Evolutionary conservation across 1,140 invertebrate genomes (phyloP).

Genomic region (Anastrepha ludens): DNA sequence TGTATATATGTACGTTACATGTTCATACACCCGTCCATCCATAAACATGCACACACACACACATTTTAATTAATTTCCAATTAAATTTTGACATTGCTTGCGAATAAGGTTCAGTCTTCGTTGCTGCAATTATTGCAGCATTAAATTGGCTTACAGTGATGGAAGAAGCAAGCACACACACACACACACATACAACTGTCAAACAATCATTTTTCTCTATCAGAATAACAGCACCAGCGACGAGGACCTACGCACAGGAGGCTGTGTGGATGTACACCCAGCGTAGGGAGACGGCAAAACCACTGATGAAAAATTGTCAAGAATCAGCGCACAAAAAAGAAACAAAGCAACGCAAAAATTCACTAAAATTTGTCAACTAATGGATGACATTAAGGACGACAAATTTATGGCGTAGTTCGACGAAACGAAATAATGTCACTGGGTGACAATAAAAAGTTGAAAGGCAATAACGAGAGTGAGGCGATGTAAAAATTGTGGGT

Average conservation of each 20-base stretch:
- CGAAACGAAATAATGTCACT: neutral
- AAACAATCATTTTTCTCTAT: neutral
- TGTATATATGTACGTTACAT: too few relatives aligned
- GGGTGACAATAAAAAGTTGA: neutral
- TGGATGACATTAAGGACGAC: neutral
- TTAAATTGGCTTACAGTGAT: slow-evolving; percentile 43
- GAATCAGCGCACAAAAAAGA: neutral
- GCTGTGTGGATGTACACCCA: neutral
- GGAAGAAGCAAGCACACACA: neutral
- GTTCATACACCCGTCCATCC: too few relatives aligned
- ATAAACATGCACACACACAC: neutral
- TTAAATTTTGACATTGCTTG: slow-evolving; percentile 47
- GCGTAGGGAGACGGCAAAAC: neutral
- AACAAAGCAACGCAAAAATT: neutral
- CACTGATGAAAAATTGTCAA: neutral
- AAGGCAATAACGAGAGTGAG: neutral
- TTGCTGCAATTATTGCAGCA: slow-evolving; percentile 45
- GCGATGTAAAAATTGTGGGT: neutral
- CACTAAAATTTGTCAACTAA: slow-evolving; percentile 13
- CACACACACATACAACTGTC: neutral
- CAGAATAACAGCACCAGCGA: neutral
- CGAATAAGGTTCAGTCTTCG: slow-evolving; percentile 13
- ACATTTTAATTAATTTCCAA: slow-evolving; percentile 40
- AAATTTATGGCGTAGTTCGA: slow-evolving; percentile 32
- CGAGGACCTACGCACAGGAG: neutral